Base-by-base conservation (phyloP, 2,797 vertebrate genomes). In the Dromococcyx pavoninus region DNA sequence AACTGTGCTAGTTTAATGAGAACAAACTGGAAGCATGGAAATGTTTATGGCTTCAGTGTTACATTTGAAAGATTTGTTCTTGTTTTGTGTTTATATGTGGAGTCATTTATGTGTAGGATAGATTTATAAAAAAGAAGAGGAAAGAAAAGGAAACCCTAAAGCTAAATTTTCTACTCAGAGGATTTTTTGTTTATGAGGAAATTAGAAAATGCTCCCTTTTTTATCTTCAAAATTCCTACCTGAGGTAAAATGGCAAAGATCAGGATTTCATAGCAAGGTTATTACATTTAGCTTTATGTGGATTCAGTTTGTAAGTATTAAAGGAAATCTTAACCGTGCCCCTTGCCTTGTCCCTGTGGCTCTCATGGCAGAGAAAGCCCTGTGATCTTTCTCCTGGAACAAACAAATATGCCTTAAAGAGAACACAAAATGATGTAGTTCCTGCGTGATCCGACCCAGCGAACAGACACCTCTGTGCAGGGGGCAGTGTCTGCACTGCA, bases 1-100 rank as follows among this genome's bases (percentile, higher is more conserved):
- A 23, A 12, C 30, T 25, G 96, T 72, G 56, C 51, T 41, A 74
- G 93, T 87, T 97, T 95, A 97, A 97, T 57, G 33, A 97, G 93
- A 96, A 96, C 86, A 95, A 87, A 94, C 90, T 96, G 17, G 22
- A 71, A 95, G 76, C 88, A 54, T 91, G 77, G 71, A 70, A 90
- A 77, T 30, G 19, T 89, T 97, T 92, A 64, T 72, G 33, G 78
- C 80, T 94, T 74, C 53, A 57, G 21, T 24, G n/a, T 41, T 41
- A 8, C 6, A 2, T 46, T 50, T 62, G 32, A 80, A 88, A 91
- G 27, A 33, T 48, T 37, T 74, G 7, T 37, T 82, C 33, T 75
- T 76, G 9, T n/a, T 73, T 19, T 48, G 5, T 0, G 2, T 75
- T 83, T 28, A 5, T 67, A 61, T 80, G 89, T 12, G 13, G 19